Conservation (phyloP, 2,888 invertebrate species). For the Biston stratarius region DNA sequence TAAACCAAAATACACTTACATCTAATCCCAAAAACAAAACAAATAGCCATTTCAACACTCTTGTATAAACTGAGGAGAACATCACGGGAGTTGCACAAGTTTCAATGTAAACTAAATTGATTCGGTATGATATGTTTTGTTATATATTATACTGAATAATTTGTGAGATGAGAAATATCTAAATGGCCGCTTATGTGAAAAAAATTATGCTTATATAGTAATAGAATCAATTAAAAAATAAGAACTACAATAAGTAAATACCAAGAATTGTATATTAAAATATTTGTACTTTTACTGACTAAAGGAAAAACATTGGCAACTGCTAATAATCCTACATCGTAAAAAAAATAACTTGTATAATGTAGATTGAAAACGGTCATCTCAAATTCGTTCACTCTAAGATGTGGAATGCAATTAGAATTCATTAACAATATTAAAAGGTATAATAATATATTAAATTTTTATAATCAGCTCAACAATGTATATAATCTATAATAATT, state of each 20-base stretch:
- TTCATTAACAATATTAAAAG: conserved; percentile 87
- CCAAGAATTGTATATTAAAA: conserved; percentile 88
- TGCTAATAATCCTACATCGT: conserved; percentile 86
- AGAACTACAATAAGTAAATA: conserved; percentile 87
- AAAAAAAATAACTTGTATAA: conserved; percentile 85
- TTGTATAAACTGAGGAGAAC: conserved; percentile 64
- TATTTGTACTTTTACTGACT: conserved; percentile 95
- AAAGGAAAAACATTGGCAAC: conserved; percentile 89
- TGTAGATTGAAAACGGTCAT: conserved; percentile 86
- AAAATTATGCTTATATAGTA: conserved; percentile 85
- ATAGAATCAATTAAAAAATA: conserved; percentile 83
- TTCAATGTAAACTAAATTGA: conserved; percentile 71
- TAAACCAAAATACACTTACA: conserved; percentile 80
- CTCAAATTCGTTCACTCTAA: conserved; percentile 86
- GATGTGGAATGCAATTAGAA: conserved; percentile 87
- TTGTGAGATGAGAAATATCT: conserved; percentile 75
- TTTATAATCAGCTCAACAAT: conserved; percentile 88
- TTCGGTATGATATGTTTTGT: conserved; percentile 84
- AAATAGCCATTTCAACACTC: conserved; percentile 77
- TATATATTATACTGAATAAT: conserved; percentile 77
- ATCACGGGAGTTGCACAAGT: conserved; percentile 71
- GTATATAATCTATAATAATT: conserved; percentile 88
- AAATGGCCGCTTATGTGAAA: conserved; percentile 80
- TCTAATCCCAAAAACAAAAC: conserved; percentile 77
- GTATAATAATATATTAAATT: conserved; percentile 88